A percentile compares a stretch with the other conserved stretches of the same genome.
Conservation (phyloP, 2,113 vertebrate species). For the Otocyon megalotis region DNA sequence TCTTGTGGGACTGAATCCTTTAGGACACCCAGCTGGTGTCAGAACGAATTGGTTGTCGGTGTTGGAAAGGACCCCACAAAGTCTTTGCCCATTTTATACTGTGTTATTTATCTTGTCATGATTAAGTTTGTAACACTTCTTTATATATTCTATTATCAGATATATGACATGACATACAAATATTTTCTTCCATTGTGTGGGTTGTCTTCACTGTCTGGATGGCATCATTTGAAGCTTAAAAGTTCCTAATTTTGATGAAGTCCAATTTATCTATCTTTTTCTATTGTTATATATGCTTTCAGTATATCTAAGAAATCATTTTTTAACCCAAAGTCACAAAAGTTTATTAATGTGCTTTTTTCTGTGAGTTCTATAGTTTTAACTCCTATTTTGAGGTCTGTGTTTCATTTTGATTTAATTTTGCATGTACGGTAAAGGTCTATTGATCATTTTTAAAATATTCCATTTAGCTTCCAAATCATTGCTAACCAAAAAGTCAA, state of each 20-base stretch:
- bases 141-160: conserved; percentile 2
- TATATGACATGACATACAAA: neutral
- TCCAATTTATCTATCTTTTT: neutral
- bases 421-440: neutral
- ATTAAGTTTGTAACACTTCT: conserved; percentile 11
- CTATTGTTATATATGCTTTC: neutral
- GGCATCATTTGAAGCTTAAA: neutral
- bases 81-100: neutral
- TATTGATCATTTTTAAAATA: neutral
- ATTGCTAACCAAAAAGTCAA: neutral
- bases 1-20: neutral
- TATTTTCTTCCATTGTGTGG: neutral
- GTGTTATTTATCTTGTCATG: neutral
- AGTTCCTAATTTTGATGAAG: neutral
- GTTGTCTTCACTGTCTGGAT: neutral
- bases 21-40: neutral
- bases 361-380: neutral
- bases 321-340: neutral
- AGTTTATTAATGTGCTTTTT: neutral
- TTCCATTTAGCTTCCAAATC: neutral
- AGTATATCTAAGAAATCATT: neutral
- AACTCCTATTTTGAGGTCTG: neutral
- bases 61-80: neutral
- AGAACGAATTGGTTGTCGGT: neutral
- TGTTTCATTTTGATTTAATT: neutral